Percentiles rank a stretch among this genome's conserved stretches.
These are phyloP conservation scores for Aurelia aurita complex sp. Pacific DNA, from an alignment of 30 jellyfish, hydroid and myxozoan species.

Conservation along the genomic window DNA sequence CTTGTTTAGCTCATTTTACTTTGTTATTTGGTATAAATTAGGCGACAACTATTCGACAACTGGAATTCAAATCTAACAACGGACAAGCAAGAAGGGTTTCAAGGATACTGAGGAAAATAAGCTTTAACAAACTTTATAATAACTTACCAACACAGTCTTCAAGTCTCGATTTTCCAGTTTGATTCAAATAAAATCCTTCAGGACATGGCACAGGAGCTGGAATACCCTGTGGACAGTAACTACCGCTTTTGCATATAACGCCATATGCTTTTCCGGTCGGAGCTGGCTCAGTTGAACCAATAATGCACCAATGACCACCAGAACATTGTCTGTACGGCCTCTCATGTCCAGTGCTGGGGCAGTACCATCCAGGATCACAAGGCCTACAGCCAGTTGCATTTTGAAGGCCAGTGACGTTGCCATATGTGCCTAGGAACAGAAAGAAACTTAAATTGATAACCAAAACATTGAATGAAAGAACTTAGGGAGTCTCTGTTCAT, in stretches of 20 bases:
- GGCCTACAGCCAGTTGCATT: slow-evolving; percentile 91
- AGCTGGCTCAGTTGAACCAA: slow-evolving; percentile 84
- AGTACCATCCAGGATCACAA: slow-evolving; percentile 92
- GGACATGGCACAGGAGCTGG: slow-evolving; percentile 92
- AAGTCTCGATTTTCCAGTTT: slow-evolving; percentile 45
- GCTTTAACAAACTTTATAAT: too few relatives aligned
- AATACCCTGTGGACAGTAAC: slow-evolving; percentile 89
- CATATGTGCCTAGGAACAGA: slow-evolving; percentile 80
- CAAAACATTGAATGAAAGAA: not conserved
- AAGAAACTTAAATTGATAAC: not conserved
- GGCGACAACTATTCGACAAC: too few relatives aligned
- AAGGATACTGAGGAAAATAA: too few relatives aligned
- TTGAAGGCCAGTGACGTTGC: slow-evolving; percentile 80
- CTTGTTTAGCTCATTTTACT: too few relatives aligned
- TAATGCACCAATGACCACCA: slow-evolving; percentile 94
- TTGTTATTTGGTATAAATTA: too few relatives aligned
- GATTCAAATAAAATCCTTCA: slow-evolving; percentile 85
- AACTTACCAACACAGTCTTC: slow-evolving; percentile 78
- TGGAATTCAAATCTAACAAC: too few relatives aligned
- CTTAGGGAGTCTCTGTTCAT: too few relatives aligned
- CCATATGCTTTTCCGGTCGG: slow-evolving; percentile 88
- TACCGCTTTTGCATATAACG: slow-evolving; percentile 83
- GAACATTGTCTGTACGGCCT: slow-evolving; percentile 73
- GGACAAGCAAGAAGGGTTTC: too few relatives aligned
- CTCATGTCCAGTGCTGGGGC: slow-evolving; percentile 77